Conservation (phyloP, 2,888 invertebrate genomes). For the Orgyia antiqua region DNA sequence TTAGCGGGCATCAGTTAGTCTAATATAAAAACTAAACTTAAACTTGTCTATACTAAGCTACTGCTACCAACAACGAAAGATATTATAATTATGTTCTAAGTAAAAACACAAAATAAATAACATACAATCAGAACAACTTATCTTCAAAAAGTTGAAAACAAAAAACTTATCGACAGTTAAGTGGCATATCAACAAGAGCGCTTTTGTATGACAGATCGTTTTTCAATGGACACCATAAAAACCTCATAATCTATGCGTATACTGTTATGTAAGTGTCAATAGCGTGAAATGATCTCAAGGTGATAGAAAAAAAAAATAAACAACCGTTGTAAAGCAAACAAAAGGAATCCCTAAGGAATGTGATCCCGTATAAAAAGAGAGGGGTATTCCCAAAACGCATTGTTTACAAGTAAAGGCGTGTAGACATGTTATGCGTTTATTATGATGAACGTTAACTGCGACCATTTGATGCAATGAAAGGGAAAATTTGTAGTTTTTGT, state of each 20-base stretch:
- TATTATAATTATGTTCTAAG: no score
- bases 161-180: no score
- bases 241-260: conserved; percentile 31
- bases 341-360: conserved; percentile 77
- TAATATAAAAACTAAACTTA: no score
- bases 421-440: conserved; percentile 57
- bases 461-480: conserved; percentile 65
- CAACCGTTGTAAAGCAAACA: conserved; percentile 64
- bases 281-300: conserved; percentile 48
- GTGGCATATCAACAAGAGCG: conserved; percentile 7
- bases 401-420: conserved; percentile 62
- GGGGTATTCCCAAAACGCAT: conserved; percentile 73
- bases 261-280: conserved; percentile 56
- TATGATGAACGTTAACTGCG: conserved; percentile 41
- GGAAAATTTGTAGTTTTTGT: conserved; percentile 73
- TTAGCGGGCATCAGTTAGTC: no score
- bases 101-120: no score
- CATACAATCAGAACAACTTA: no score
- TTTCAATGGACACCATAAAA: conserved; percentile 31
- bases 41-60: no score
- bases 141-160: no score
- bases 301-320: conserved; percentile 51
- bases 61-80: no score
- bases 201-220: conserved; percentile 17
- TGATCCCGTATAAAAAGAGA: conserved; percentile 64